phyloP scores from a whole-genome alignment of 2,888 invertebrate genomes.

The Hofmannophila pseudospretella region DNA sequence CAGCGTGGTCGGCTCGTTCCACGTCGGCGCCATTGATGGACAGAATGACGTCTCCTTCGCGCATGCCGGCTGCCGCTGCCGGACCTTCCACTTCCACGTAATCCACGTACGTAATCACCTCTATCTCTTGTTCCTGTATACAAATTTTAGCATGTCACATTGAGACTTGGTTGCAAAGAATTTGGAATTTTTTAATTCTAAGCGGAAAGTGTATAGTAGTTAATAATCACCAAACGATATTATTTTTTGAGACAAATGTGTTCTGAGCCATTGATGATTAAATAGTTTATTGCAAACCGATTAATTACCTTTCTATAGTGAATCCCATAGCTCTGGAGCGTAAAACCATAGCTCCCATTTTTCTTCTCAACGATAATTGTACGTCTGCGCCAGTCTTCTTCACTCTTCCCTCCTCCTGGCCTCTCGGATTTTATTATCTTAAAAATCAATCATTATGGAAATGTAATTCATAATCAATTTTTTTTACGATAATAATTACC shows the following conservation, averaged over 20 bases:
- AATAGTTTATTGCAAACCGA: no score
- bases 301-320: conserved; percentile 94
- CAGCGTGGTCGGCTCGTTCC: conserved; percentile 95
- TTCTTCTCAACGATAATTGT: conserved; percentile 95
- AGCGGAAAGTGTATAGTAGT: no score
- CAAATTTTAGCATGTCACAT: background rate
- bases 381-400: conserved; percentile 91
- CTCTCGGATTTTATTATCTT: conserved; percentile 60
- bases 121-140: conserved; percentile 89
- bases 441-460: no score
- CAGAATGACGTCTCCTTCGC: conserved; percentile 96
- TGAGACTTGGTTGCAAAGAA: no score
- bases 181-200: no score
- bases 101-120: conserved; percentile 98
- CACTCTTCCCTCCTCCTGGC: conserved; percentile 49
- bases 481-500: no score
- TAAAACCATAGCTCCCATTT: conserved; percentile 95
- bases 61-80: conserved; percentile 94
- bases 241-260: no score
- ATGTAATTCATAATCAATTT: no score
- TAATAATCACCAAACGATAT: no score
- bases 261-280: no score
- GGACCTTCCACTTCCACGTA: conserved; percentile 96
- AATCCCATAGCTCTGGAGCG: conserved; percentile 97
- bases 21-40: conserved; percentile 97